A percentile compares a stretch with the other conserved stretches of the same genome.
phyloP scores from a whole-genome alignment of 2,113 vertebrate genomes.

The Pachyramphus minor region DNA sequence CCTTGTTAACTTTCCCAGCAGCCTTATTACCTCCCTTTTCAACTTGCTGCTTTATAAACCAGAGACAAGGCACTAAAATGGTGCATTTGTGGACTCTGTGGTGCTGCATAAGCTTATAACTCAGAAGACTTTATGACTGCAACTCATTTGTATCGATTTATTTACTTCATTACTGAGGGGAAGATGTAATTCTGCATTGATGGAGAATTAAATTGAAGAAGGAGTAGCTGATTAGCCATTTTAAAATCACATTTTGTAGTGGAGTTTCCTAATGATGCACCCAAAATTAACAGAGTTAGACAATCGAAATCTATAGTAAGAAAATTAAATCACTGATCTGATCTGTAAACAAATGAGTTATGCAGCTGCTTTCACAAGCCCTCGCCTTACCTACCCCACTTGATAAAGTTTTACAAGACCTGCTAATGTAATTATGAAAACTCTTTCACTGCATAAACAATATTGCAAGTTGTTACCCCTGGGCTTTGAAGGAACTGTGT shows the following conservation, averaged over 20 bases:
- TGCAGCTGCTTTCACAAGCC: background rate
- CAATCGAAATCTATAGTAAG: background rate
- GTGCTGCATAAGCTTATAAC: background rate
- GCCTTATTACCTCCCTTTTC: background rate
- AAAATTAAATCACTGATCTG: background rate
- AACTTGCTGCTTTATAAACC: background rate
- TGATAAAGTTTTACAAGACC: background rate
- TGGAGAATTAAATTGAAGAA: background rate
- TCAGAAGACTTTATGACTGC: background rate
- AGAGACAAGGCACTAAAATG: background rate
- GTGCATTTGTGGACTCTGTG: background rate
- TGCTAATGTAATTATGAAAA: background rate
- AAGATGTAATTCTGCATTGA: slow-evolving; percentile 26
- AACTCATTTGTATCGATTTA: slow-evolving; percentile 27
- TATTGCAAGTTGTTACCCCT: background rate
- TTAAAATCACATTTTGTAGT: background rate
- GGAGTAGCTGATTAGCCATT: background rate
- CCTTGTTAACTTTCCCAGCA: background rate
- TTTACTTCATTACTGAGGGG: slow-evolving; percentile 7
- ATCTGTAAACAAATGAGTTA: background rate
- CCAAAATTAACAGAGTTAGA: background rate
- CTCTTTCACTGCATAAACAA: background rate
- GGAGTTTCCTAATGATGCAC: background rate
- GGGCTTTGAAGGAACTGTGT: background rate
- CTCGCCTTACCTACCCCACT: background rate